Evolutionary conservation across 2,113 vertebrate genomes (phyloP).

Genomic region (Dissostichus mawsoni): DNA sequence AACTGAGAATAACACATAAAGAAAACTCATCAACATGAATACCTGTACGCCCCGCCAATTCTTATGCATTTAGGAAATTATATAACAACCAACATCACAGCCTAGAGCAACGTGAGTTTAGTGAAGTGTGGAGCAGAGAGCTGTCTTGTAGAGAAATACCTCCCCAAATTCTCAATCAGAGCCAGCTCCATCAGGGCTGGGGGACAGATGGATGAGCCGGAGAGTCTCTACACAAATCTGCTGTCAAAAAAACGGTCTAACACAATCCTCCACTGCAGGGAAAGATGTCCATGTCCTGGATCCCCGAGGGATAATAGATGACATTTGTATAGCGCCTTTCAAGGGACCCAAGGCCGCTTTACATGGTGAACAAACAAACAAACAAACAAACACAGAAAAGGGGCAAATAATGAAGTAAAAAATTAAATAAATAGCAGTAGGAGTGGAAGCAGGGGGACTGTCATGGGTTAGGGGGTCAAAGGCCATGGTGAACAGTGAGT

Average conservation of each 20-base stretch:
- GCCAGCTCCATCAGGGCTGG: too few species aligned
- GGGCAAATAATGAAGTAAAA: too few species aligned
- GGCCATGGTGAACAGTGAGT: too few species aligned
- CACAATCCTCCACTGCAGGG: neutral
- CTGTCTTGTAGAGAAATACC: conserved; percentile 27
- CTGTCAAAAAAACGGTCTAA: neutral
- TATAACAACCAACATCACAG: neutral
- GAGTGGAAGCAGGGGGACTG: too few species aligned
- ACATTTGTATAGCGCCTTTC: too few species aligned
- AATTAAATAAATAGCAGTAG: too few species aligned
- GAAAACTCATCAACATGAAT: neutral
- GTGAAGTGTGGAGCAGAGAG: conserved; percentile 32
- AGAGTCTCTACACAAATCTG: neutral
- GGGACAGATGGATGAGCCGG: too few species aligned
- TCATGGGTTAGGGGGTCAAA: too few species aligned
- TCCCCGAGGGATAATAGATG: neutral
- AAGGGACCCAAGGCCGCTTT: too few species aligned
- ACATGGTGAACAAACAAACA: too few species aligned
- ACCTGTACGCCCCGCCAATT: neutral
- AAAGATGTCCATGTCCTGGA: neutral
- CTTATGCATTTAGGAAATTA: conserved; percentile 3
- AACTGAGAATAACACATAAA: neutral
- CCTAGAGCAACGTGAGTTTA: neutral
- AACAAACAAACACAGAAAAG: too few species aligned
- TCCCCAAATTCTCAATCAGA: conserved; percentile 31